Evolutionary conservation across 2,888 invertebrate species (phyloP).

Genomic region (Dicyrtomina minuta): DNA sequence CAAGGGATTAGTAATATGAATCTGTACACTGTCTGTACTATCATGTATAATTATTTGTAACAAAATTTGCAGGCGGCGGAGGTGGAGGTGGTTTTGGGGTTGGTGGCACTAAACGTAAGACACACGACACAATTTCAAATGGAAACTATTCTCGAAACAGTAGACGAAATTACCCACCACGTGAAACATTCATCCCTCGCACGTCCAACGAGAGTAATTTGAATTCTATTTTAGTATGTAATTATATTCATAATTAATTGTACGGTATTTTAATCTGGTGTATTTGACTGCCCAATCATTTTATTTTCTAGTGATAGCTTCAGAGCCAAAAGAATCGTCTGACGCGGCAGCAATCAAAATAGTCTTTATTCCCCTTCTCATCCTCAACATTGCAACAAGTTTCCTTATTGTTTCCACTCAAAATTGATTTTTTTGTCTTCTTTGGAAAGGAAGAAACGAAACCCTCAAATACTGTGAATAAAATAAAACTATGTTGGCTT

Average conservation of each 20-base stretch:
- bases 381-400: not conserved
- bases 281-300: not conserved
- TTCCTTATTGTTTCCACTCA: too few relatives aligned
- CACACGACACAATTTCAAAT: constrained; percentile 7
- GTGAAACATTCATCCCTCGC: constrained; percentile 14
- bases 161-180: not conserved
- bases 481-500: too few relatives aligned
- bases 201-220: constrained; percentile 18
- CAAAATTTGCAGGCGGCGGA: not conserved
- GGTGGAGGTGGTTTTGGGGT: constrained; percentile 8
- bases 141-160: not conserved
- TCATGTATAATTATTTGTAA: not conserved
- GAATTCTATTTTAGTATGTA: not conserved
- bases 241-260: not conserved
- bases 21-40: not conserved
- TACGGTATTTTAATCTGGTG: not conserved
- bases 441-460: too few relatives aligned
- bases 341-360: too few relatives aligned
- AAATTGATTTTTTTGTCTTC: too few relatives aligned
- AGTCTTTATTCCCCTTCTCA: not conserved
- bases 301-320: constrained; percentile 2
- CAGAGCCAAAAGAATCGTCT: constrained; percentile 6
- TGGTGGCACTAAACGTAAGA: constrained; percentile 7
- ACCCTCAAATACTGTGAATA: too few relatives aligned
- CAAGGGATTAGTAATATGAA: not conserved